Base-by-base conservation (phyloP, 2,888 invertebrate genomes). In the Trissoscelio sp. region DNA sequence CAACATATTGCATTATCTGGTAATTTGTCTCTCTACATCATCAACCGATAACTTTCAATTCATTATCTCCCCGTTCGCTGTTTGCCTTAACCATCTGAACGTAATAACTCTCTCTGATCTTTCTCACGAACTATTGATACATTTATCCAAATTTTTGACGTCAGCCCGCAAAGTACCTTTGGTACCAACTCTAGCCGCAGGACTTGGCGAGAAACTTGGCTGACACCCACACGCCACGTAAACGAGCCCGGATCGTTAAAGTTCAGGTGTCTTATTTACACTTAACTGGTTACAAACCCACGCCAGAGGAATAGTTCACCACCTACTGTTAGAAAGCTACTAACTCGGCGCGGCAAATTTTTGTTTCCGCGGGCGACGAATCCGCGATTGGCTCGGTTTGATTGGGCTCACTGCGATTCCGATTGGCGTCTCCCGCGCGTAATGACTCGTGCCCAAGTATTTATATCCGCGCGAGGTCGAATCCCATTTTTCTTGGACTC, bases 191-290 rank as follows among this genome's bases (percentile, higher is more conserved):
- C 14, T 34, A 14, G 18, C 20, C 44, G 20, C 31, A n/a, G 46
- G 37, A 20, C 46, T 55, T 39, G 3, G 16, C 24, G 39, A 60
- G 57, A 42, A 67, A 51, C 58, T 48, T 39, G 6, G 34, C 44
- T 16, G 14, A 58, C 80, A 55, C 69, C 66, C 75, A 80, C 74
- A 31, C 79, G 37, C 14, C 34, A 16, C 44, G 46, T 64, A 69
- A 79, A 74, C 73, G 28, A 69, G 58, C 53, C 44, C 16, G n/a
- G 60, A 69, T 80, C 80, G 74, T 80, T 80, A 80, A 79, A 73
- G 73, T 62, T 79, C 75, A 75, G 80, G 74, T 80, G 80, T 64
- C 80, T 80, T 74, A 80, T 75, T 80, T 80, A 75, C 80, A 66
- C 74, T 70, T 55, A 39, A 57, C 67, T 55, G 64, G 67, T 66